Conservation (phyloP, 2,888 invertebrate species). For the Thyatira batis region DNA sequence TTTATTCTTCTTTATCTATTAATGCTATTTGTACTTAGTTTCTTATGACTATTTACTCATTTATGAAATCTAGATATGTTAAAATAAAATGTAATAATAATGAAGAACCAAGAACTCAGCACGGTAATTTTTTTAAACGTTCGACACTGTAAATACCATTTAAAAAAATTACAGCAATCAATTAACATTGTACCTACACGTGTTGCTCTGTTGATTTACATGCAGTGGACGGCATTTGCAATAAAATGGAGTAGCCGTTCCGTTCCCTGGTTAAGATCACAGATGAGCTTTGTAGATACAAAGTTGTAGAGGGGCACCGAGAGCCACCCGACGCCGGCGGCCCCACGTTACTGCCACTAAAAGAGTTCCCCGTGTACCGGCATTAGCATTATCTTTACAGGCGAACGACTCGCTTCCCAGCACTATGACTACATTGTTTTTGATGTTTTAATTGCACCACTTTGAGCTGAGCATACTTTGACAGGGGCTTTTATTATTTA, state of each 20-base stretch:
- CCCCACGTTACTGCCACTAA: constrained; percentile 19
- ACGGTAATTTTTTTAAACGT: too few relatives aligned
- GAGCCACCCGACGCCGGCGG: constrained; percentile 7
- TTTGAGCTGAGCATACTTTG: background rate
- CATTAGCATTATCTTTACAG: constrained; percentile 29
- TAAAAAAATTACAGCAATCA: too few relatives aligned
- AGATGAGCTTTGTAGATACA: constrained; percentile 26
- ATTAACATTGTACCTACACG: too few relatives aligned
- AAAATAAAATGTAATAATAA: too few relatives aligned
- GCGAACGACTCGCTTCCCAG: background rate
- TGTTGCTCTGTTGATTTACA: constrained; percentile 31
- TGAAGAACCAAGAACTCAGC: too few relatives aligned
- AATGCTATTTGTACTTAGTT: too few relatives aligned
- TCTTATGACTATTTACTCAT: too few relatives aligned
- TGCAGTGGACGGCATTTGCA: constrained; percentile 24
- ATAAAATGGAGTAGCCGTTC: constrained; percentile 16
- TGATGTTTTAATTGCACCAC: background rate
- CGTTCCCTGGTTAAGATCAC: constrained; percentile 23
- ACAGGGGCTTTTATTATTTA: background rate
- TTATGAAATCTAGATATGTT: too few relatives aligned
- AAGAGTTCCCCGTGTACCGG: constrained; percentile 20
- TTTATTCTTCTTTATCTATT: too few relatives aligned
- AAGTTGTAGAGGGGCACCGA: constrained; percentile 13
- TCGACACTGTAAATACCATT: too few relatives aligned
- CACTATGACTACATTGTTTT: background rate